A percentile compares a stretch with the other conserved stretches of the same genome.
These are phyloP conservation scores for Lathamus discolor DNA, from an alignment of 2,113 vertebrate species.

Conservation along the genomic window DNA sequence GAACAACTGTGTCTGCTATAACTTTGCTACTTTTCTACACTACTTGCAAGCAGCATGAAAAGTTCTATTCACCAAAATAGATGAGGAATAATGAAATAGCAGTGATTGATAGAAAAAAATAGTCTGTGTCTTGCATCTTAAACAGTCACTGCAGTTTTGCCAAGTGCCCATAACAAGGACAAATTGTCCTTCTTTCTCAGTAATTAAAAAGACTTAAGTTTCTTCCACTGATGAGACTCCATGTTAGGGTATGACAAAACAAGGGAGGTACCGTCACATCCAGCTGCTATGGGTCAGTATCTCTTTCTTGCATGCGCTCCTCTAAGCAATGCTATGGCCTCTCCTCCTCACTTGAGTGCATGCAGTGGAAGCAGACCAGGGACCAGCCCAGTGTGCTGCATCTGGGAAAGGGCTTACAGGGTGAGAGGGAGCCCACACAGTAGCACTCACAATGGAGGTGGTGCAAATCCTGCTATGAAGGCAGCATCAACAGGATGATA, in stretches of 20 bases:
- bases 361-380: not conserved
- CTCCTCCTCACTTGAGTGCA: accelerated
- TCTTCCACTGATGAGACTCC: not conserved
- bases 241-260: not conserved
- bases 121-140: not conserved
- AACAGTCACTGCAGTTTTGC: not conserved
- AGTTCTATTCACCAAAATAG: not conserved
- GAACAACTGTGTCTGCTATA: not conserved
- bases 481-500: not conserved
- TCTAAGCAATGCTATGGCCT: not conserved
- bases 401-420: not conserved
- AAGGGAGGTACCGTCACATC: not conserved
- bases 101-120: not conserved
- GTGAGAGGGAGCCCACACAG: not conserved
- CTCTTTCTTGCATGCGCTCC: not conserved
- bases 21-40: not conserved
- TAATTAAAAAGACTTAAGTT: not conserved
- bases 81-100: not conserved
- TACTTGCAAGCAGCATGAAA: not conserved
- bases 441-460: not conserved
- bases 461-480: not conserved
- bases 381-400: not conserved
- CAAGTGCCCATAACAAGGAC: not conserved
- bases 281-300: accelerated
- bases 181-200: not conserved